Evolutionary conservation across 2,797 vertebrate species (phyloP).

Genomic region (Sitta carolinensis): DNA sequence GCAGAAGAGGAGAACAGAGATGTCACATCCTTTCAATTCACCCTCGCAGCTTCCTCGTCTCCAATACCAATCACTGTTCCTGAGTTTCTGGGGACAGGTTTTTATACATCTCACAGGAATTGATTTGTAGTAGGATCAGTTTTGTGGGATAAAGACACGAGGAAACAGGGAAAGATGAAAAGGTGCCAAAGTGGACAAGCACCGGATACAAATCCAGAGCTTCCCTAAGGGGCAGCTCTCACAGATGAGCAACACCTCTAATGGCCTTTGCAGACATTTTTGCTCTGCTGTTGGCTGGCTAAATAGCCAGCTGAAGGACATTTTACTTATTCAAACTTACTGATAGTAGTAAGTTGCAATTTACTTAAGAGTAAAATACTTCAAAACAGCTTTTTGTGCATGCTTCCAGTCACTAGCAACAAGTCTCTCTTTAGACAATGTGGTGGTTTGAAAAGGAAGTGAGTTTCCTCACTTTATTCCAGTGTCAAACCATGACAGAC

Average conservation of each 20-base stretch:
- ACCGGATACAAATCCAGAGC: background rate
- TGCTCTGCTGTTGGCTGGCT: background rate
- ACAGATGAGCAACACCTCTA: background rate
- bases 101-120: background rate
- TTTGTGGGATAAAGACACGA: background rate
- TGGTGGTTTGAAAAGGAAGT: too few species aligned
- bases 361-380: background rate
- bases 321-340: background rate
- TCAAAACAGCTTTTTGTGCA: background rate
- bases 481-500: too few species aligned
- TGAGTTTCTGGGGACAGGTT: background rate
- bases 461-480: too few species aligned
- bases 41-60: background rate
- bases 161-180: background rate
- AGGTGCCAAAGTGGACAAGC: background rate
- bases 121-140: background rate
- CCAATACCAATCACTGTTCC: background rate
- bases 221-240: background rate
- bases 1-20: slow-evolving; percentile 38
- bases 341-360: background rate
- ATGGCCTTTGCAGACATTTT: background rate
- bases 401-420: background rate
- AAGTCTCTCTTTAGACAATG: background rate
- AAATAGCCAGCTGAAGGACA: background rate
- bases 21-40: slow-evolving; percentile 61